phyloP scores from a whole-genome alignment of 2,888 invertebrate species.

The Drosophila merina region DNA sequence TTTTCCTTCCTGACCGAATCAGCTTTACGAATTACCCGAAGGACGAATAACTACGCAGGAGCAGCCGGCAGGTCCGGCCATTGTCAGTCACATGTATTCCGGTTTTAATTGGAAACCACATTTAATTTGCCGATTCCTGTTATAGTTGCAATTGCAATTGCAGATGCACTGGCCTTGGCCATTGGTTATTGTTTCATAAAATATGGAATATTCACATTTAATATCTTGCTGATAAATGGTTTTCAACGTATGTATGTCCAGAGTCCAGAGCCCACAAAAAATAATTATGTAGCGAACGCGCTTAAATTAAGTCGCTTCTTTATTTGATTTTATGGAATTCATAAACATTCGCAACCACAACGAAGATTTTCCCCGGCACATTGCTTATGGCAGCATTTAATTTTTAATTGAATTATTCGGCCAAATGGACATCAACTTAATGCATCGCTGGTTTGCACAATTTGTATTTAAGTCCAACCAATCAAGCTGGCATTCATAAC shows the following conservation, averaged over 20 bases:
- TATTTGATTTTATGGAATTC: slow-evolving; percentile 10
- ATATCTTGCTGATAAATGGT: slow-evolving; percentile 49
- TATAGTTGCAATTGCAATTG: slow-evolving; percentile 15
- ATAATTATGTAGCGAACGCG: slow-evolving; percentile 50
- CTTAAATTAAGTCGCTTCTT: slow-evolving; percentile 55
- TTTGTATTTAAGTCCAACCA: slow-evolving; percentile 24
- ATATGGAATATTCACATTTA: slow-evolving; percentile 36
- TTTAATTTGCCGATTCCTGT: slow-evolving; percentile 55
- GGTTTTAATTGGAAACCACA: slow-evolving; percentile 58
- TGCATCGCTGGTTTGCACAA: slow-evolving; percentile 35
- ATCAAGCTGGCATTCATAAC: slow-evolving; percentile 21
- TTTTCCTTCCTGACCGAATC: slow-evolving; percentile 31
- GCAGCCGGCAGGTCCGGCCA: slow-evolving; percentile 14
- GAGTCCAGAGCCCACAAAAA: slow-evolving; percentile 19
- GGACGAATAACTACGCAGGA: slow-evolving; percentile 4
- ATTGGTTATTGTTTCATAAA: slow-evolving; percentile 33
- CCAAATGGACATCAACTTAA: slow-evolving; percentile 34
- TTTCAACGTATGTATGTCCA: slow-evolving; percentile 32
- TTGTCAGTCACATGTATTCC: slow-evolving; percentile 32
- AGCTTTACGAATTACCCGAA: slow-evolving; percentile 17
- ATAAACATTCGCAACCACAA: slow-evolving; percentile 17
- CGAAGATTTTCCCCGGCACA: slow-evolving; percentile 17
- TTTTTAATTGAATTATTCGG: slow-evolving; percentile 61
- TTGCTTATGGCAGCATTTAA: slow-evolving; percentile 52
- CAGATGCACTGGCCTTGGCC: slow-evolving; percentile 11